Conservation (phyloP, 2,113 vertebrate genomes). For the Maccullochella peelii region DNA sequence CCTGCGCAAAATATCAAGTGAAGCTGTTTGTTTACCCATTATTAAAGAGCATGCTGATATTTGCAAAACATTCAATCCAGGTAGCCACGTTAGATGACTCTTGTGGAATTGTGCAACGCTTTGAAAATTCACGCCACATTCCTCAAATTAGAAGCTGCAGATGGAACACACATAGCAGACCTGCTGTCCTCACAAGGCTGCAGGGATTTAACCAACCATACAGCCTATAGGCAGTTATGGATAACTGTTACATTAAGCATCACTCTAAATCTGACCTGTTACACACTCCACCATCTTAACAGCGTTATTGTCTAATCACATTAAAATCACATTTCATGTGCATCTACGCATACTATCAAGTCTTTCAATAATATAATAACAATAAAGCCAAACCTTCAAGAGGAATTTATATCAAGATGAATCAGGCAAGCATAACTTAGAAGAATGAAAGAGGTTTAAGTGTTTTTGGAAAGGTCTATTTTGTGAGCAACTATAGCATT, state of each 20-base stretch:
- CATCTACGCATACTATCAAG: background rate
- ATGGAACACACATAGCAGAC: conserved; percentile 7
- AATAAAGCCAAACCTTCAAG: no score
- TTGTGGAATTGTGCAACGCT: conserved; percentile 5
- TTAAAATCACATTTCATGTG: background rate
- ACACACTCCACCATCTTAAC: background rate
- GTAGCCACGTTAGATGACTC: background rate
- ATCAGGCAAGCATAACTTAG: background rate
- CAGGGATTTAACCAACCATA: conserved; percentile 10
- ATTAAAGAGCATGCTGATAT: background rate
- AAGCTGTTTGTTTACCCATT: background rate
- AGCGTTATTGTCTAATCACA: background rate
- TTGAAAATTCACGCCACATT: conserved; percentile 13
- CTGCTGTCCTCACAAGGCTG: conserved; percentile 12
- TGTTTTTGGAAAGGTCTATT: background rate
- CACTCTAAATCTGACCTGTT: background rate
- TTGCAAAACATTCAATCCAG: conserved; percentile 9
- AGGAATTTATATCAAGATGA: background rate
- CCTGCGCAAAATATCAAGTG: background rate
- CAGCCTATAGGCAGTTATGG: conserved; percentile 1
- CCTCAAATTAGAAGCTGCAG: conserved; percentile 33
- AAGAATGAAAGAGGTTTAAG: background rate
- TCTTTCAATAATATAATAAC: no score
- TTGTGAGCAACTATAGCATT: background rate
- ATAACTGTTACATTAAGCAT: background rate